Conservation (phyloP, 1,140 invertebrate species). For the Bombus cullumanus region DNA sequence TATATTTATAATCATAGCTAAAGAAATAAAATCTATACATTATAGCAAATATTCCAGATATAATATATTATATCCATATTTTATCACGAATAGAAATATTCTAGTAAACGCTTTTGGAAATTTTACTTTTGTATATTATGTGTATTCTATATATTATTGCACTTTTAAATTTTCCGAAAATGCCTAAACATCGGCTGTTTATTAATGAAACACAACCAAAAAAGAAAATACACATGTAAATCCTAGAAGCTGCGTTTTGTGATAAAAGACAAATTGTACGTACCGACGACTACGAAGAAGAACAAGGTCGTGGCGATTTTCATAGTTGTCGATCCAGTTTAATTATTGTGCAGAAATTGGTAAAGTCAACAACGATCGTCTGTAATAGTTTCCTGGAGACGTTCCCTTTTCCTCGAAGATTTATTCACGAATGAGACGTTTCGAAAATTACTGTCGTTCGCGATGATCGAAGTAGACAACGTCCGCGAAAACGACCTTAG, state of each 20-base stretch:
- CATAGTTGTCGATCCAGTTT: slow-evolving; percentile 74
- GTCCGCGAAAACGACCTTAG: slow-evolving; percentile 11
- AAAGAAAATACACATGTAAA: background rate
- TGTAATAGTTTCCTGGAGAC: slow-evolving; percentile 9
- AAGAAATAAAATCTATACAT: background rate
- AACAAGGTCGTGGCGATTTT: slow-evolving; percentile 77
- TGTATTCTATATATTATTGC: too few species aligned
- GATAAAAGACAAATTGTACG: slow-evolving; percentile 54
- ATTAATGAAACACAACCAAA: background rate
- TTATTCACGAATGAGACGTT: background rate
- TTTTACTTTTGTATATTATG: too few species aligned
- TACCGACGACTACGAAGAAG: slow-evolving; percentile 78
- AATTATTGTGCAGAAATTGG: slow-evolving; percentile 31
- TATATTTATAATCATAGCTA: background rate
- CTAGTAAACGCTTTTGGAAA: too few species aligned
- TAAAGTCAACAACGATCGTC: slow-evolving; percentile 19
- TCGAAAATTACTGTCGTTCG: background rate
- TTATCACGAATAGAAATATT: too few species aligned
- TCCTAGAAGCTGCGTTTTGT: slow-evolving; percentile 11
- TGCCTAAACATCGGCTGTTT: background rate
- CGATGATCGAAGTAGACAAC: background rate
- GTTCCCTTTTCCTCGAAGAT: slow-evolving; percentile 24
- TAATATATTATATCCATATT: too few species aligned
- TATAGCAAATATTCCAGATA: background rate
- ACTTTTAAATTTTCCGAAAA: background rate